phyloP scores from a whole-genome alignment of 2,113 vertebrate species.

The Suncus etruscus region DNA sequence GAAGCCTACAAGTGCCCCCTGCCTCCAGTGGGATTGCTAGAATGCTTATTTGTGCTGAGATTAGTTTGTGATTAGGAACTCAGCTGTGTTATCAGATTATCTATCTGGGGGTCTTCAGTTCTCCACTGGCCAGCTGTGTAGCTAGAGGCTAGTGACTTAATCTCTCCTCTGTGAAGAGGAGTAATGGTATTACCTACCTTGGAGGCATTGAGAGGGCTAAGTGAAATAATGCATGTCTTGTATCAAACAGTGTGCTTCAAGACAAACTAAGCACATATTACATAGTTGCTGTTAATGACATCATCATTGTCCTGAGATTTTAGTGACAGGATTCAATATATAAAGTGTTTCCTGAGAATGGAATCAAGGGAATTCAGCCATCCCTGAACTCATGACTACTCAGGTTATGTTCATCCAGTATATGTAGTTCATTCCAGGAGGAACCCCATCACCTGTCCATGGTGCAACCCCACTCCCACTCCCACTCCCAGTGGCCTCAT shows the following conservation, averaged over 20 bases:
- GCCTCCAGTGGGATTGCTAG: background rate
- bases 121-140: background rate
- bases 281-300: background rate
- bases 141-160: background rate
- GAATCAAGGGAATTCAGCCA: background rate
- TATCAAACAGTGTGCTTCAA: background rate
- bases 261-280: background rate
- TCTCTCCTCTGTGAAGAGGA: background rate
- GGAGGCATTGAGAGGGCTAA: background rate
- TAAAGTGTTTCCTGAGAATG: constrained; percentile 1
- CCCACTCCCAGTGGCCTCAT: background rate
- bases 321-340: background rate
- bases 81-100: background rate
- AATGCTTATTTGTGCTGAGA: constrained; percentile 1
- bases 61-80: background rate
- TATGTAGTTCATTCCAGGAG: too few species aligned
- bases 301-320: background rate
- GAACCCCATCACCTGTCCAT: background rate
- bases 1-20: background rate
- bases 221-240: background rate
- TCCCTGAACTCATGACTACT: too few species aligned
- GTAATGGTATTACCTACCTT: background rate
- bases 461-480: background rate
- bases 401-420: accelerated
- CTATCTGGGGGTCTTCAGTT: background rate